These are phyloP conservation scores for Lydus trimaculatus DNA, from an alignment of 2,888 invertebrate species.

Conservation along the genomic window DNA sequence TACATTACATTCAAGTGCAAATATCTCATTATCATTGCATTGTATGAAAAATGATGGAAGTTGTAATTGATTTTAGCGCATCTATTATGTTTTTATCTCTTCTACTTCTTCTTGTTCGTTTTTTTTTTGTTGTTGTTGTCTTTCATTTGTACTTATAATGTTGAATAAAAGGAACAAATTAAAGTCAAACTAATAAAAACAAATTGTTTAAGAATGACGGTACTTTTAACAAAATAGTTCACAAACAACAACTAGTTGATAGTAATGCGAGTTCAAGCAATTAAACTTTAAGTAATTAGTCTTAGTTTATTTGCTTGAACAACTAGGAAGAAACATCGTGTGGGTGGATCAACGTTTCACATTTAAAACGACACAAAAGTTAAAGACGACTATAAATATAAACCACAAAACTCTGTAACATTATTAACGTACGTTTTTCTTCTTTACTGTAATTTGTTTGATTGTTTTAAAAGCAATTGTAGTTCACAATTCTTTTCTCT, in stretches of 20 bases:
- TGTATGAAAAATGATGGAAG: neutral
- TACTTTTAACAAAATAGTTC: neutral
- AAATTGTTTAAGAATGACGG: neutral
- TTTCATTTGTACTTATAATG: no score
- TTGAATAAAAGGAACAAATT: neutral
- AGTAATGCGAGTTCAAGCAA: neutral
- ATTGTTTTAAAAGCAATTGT: neutral
- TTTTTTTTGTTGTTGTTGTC: no score
- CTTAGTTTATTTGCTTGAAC: neutral
- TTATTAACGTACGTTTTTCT: neutral
- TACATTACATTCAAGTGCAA: neutral
- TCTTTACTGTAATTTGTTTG: neutral
- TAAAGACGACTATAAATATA: neutral
- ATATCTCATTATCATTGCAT: constrained; percentile 1
- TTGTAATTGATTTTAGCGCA: neutral
- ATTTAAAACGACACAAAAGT: neutral
- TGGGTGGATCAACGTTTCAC: constrained; percentile 2
- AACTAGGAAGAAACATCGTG: neutral
- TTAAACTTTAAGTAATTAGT: constrained; percentile 4
- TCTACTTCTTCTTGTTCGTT: neutral
- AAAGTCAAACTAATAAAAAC: neutral
- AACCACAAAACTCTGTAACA: neutral
- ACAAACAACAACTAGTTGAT: neutral
- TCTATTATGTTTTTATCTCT: neutral
- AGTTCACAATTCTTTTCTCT: neutral